Base-by-base conservation (phyloP, 2,888 invertebrate species). In the Acronicta psi region DNA sequence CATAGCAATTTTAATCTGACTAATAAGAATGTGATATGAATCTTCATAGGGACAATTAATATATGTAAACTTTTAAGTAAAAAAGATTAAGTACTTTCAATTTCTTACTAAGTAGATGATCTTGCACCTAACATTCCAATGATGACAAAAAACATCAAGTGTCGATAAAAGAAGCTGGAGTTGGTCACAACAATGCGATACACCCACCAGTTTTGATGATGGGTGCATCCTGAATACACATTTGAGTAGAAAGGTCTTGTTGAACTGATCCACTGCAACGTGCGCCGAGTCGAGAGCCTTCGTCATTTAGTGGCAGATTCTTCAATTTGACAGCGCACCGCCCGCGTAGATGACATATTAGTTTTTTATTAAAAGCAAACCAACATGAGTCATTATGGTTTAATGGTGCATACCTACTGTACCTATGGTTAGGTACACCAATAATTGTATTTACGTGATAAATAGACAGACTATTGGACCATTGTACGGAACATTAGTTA, bases 61-160 rank as follows among this genome's bases (percentile, higher is more conserved):
- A n/a, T n/a, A n/a, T n/a, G n/a, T n/a, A n/a, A n/a, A n/a, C n/a
- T n/a, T n/a, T n/a, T 13, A 3, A 31, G 13, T 31, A 31, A 31
- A 18, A n/a, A 40, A 40, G 18, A 18, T 18, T 42, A 0, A 42
- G 8, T 34, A 45, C 34, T 34, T n/a, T 45, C 18, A 2, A 1
- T 18, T 18, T 6, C 17, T 25, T 49, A 40, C 40, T 52, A 52
- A 45, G 25, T 40, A 10, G 41, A 45, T 49, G 54, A 50, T 54
- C 34, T 17, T n/a, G 25, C 67, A 43, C 44, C 47, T 59, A 37
- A 84, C 88, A 91, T 91, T 88, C 89, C 90, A 74, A 81, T 69
- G 83, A 73, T 77, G 81, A 83, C 80, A 79, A 91, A 89, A 89
- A 90, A 87, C 77, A 84, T 60, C 78, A 86, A 91, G 88, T 87